Conservation (phyloP, 1,140 invertebrate genomes). For the Cotesia chilonis region DNA sequence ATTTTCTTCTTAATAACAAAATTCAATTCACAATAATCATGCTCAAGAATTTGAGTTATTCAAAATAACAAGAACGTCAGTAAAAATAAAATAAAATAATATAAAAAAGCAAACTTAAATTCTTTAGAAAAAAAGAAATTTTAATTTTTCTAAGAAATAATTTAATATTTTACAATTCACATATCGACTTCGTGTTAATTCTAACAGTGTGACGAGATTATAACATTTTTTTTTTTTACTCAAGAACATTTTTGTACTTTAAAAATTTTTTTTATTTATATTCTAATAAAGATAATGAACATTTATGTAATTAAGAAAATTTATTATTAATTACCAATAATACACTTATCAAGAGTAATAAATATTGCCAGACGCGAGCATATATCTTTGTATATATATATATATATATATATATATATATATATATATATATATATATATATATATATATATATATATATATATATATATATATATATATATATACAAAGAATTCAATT, state of each 20-base stretch:
- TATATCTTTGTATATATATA: background rate
- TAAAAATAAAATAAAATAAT: conserved; percentile 2
- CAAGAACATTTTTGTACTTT: background rate
- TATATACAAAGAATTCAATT: too few species aligned
- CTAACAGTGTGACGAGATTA: conserved; percentile 21
- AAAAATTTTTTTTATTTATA: background rate
- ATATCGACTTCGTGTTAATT: conserved; percentile 27
- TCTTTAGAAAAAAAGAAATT: conserved; percentile 25
- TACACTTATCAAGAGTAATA: too few species aligned
- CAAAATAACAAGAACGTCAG: background rate
- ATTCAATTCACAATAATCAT: too few species aligned
- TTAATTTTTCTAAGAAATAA: conserved; percentile 28
- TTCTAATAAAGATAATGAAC: background rate
- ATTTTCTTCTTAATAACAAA: too few species aligned
- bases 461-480: too few species aligned
- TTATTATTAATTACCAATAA: background rate
- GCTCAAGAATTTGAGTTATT: too few species aligned
- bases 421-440: background rate
- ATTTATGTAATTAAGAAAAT: background rate
- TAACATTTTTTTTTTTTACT: conserved; percentile 3
- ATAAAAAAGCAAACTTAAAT: conserved; percentile 18
- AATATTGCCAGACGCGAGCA: conserved; percentile 7
- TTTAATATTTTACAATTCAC: conserved; percentile 36
- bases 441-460: too few species aligned
- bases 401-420: background rate